Conservation (phyloP, 2,888 invertebrate species). For the Malacosoma neustria region DNA sequence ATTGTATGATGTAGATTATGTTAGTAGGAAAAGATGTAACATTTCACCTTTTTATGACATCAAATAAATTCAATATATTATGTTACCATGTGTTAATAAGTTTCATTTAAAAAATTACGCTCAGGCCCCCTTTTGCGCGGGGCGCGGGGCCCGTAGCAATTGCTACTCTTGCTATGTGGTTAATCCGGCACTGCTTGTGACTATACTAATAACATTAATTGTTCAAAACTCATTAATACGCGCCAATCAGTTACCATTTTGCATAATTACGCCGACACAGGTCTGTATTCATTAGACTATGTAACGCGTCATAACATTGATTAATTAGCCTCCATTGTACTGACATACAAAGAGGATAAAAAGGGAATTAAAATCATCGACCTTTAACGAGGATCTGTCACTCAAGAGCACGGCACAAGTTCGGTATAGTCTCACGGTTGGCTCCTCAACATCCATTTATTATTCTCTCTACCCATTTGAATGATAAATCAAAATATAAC, state of each 20-base stretch:
- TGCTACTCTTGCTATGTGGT: too few relatives aligned
- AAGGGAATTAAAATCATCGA: conserved; percentile 44
- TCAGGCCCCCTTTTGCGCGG: too few relatives aligned
- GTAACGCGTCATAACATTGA: conserved; percentile 65
- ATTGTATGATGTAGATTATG: too few relatives aligned
- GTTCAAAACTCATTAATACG: not conserved
- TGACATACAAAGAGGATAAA: conserved; percentile 31
- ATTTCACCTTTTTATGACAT: too few relatives aligned
- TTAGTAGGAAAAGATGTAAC: too few relatives aligned
- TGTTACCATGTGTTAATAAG: too few relatives aligned
- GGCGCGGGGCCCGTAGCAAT: too few relatives aligned
- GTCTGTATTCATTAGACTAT: conserved; percentile 46
- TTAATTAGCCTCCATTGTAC: conserved; percentile 53
- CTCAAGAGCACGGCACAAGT: conserved; percentile 25
- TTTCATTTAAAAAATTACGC: too few relatives aligned
- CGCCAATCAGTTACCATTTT: not conserved
- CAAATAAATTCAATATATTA: too few relatives aligned
- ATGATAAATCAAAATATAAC: conserved; percentile 8
- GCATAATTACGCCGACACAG: not conserved
- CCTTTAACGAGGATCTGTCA: conserved; percentile 66
- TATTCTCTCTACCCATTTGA: conserved; percentile 28
- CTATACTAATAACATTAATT: too few relatives aligned
- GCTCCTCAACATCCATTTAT: conserved; percentile 60
- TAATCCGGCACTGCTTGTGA: too few relatives aligned
- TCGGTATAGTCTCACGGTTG: conserved; percentile 14